Evolutionary conservation across 2,888 invertebrate genomes (phyloP), one percentile per base, ranked within the genome.

Genomic region (Macrophya annulata): DNA sequence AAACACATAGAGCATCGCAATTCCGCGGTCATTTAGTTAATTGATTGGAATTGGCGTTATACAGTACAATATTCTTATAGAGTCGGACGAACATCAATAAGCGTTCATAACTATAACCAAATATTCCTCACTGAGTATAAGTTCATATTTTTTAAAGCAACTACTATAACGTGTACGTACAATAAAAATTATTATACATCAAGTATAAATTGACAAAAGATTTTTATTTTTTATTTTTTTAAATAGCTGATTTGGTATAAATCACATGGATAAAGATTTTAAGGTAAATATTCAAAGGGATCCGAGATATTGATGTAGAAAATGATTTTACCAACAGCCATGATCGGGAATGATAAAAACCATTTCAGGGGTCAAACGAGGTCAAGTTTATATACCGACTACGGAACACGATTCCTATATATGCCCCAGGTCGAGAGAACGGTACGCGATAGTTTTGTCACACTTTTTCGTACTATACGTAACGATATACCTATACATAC

Each of bases 21-120:
- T 82, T 79, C 71, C 48, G 81, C 72, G 81, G 81, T 82, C 85
- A 71, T 71, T n/a, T 85, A 79, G 81, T 82, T 74, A 81, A 82
- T 84, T 81, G 85, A 84, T 84, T 62, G n/a, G 65, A 48, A 81
- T 79, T 82, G 68, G 85, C 84, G 43, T 62, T 31, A 31, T 31
- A 31, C 31, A 31, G 31, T 31, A 31, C 31, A n/a, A 62, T 31
- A 81, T n/a, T 8, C 15, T 40, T 15, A 4, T 15, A 4, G 48
- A 40, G 37, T 40, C 62, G 40, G 59, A 81, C 62, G 21, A 62
- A 74, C 72, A 77, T 77, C 37, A 77, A 48, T n/a, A n/a, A 31
- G 48, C 51, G 51, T 8, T 21, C 10, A n/a, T n/a, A 15, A 8
- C n/a, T 62, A 17, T 31, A 31, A 31, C 31, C 3, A 31, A 3